Evolutionary conservation across 1,140 invertebrate genomes (phyloP).

Genomic region (Apis cerana): DNA sequence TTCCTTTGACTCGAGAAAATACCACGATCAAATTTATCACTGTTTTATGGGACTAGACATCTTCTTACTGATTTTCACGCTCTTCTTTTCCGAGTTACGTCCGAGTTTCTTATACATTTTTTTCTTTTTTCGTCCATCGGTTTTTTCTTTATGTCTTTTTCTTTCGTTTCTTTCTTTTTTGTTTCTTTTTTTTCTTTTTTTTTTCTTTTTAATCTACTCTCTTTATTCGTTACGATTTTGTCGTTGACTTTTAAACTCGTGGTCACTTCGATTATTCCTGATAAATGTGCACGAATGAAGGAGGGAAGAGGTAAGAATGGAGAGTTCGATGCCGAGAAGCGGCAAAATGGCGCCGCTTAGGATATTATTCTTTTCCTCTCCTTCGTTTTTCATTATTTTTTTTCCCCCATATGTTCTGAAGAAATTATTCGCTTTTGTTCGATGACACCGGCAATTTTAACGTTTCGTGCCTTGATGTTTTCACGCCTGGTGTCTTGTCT

Average conservation of each 20-base stretch:
- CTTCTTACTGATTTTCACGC: conserved; percentile 26
- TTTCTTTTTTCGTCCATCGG: not conserved
- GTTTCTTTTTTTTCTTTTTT: not conserved
- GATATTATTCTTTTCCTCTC: not conserved
- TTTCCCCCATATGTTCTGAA: not conserved
- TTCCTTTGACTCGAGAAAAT: not conserved
- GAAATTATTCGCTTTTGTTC: not conserved
- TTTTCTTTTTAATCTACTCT: not conserved
- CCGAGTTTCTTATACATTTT: not conserved
- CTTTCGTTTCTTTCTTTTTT: not conserved
- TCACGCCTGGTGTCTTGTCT: not conserved
- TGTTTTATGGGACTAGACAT: conserved; percentile 46
- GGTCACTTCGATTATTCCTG: not conserved
- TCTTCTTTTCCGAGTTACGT: not conserved
- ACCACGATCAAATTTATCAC: conserved; percentile 38
- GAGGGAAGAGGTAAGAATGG: not conserved
- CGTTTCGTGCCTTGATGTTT: not conserved
- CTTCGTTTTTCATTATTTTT: too few species aligned
- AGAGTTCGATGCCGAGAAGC: not conserved
- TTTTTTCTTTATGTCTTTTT: too few species aligned
- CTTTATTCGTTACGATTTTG: conserved; percentile 13
- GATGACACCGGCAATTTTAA: not conserved
- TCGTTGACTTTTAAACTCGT: not conserved
- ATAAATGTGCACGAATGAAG: conserved; percentile 7
- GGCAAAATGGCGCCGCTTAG: not conserved